Conservation (phyloP, 2,113 vertebrate genomes). For the Muntiacus reevesi region DNA sequence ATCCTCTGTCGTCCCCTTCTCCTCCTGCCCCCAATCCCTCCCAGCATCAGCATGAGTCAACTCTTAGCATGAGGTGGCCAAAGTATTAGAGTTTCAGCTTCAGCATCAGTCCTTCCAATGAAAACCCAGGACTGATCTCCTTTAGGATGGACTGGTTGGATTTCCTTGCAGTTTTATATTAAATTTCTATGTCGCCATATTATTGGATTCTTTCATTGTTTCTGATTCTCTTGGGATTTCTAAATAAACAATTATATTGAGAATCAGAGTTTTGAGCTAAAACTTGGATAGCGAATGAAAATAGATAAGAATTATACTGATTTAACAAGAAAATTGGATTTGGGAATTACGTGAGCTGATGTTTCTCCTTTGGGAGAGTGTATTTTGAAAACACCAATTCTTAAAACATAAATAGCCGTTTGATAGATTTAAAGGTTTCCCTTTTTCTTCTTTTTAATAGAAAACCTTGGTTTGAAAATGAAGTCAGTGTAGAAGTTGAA, state of each 20-base stretch:
- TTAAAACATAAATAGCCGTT: conserved; percentile 25
- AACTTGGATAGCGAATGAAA: not conserved
- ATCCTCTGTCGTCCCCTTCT: no score
- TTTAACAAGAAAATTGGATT: not conserved
- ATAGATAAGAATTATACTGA: not conserved
- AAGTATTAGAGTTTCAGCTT: no score
- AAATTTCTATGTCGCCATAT: not conserved
- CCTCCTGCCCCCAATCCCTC: no score
- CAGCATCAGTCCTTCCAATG: no score
- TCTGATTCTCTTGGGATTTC: not conserved
- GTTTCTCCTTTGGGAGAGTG: not conserved
- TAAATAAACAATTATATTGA: not conserved
- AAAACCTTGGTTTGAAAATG: conserved; percentile 20
- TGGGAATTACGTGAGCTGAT: not conserved
- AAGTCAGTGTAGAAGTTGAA: conserved; percentile 15
- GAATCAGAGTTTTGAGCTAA: not conserved
- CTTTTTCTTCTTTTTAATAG: not conserved
- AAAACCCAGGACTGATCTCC: no score
- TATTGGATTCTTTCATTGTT: not conserved
- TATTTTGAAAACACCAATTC: not conserved
- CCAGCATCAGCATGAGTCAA: no score
- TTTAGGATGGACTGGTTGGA: no score
- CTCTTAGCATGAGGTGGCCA: no score
- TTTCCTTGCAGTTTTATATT: not conserved
- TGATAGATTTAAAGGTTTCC: not conserved